These are phyloP conservation scores for Cariama cristata DNA, from an alignment of 2,113 vertebrate genomes.

Conservation along the genomic window DNA sequence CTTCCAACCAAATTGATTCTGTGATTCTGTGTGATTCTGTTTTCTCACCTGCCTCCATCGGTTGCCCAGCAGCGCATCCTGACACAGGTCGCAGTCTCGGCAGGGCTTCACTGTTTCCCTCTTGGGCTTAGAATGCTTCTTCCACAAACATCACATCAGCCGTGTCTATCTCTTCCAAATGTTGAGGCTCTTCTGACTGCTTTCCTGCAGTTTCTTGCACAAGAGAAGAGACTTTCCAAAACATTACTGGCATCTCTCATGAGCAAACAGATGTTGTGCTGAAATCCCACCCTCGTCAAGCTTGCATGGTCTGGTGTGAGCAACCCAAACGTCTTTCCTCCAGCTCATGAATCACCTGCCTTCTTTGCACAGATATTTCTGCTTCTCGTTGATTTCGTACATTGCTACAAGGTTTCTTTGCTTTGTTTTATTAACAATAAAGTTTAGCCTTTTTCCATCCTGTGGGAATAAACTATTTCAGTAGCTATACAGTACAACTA, in stretches of 20 bases:
- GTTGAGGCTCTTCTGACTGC: not conserved
- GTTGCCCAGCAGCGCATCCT: fast-evolving
- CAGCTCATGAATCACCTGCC: not conserved
- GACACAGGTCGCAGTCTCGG: fast-evolving
- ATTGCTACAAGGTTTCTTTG: not conserved
- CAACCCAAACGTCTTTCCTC: not conserved
- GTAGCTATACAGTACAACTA: not conserved
- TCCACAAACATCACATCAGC: not conserved
- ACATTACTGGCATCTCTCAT: not conserved
- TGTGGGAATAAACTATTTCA: not conserved
- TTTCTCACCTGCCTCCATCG: not conserved
- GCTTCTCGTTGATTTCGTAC: not conserved
- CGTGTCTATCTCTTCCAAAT: not conserved
- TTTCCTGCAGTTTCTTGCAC: not conserved
- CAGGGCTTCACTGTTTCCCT: not conserved
- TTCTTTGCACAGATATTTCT: not conserved
- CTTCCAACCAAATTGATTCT: no score
- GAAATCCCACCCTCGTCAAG: not conserved
- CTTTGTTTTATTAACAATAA: not conserved
- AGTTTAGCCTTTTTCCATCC: not conserved
- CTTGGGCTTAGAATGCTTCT: not conserved
- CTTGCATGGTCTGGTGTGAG: fast-evolving
- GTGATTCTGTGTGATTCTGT: no score
- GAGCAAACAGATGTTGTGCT: not conserved
- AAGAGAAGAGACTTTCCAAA: not conserved